These are phyloP conservation scores for Aphidoletes aphidimyza DNA, from an alignment of 2,888 invertebrate species.

Conservation along the genomic window DNA sequence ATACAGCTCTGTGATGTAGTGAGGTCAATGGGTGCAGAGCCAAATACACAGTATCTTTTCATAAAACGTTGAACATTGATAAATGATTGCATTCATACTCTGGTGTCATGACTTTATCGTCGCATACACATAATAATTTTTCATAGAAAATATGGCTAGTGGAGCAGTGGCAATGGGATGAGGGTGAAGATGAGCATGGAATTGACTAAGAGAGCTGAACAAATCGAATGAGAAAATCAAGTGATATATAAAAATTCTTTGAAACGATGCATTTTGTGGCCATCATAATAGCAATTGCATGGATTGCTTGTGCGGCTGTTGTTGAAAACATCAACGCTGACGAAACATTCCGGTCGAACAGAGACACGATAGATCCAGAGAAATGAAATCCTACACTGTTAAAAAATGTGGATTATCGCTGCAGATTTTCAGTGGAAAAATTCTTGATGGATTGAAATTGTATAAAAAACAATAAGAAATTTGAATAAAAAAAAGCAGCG, in stretches of 20 bases:
- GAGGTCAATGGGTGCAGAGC: neutral
- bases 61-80: slow-evolving; percentile 49
- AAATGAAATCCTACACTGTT: slow-evolving; percentile 7
- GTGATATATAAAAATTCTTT: neutral
- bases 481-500: too few species aligned
- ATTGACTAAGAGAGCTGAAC: neutral
- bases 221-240: neutral
- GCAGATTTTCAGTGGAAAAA: too few species aligned
- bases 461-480: too few species aligned
- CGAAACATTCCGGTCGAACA: neutral
- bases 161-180: neutral
- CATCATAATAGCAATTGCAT: neutral
- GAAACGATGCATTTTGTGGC: neutral
- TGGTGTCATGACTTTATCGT: slow-evolving; percentile 51
- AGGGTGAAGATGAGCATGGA: neutral
- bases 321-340: neutral
- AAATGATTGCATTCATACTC: slow-evolving; percentile 40
- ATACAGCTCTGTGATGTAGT: neutral
- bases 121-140: slow-evolving; percentile 46
- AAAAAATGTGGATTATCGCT: too few species aligned
- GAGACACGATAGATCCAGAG: neutral
- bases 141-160: slow-evolving; percentile 41
- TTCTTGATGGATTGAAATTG: too few species aligned
- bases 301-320: too few species aligned
- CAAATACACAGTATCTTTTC: slow-evolving; percentile 44